Base-by-base conservation (phyloP, 2,113 vertebrate genomes). In the Sebastes fasciatus region DNA sequence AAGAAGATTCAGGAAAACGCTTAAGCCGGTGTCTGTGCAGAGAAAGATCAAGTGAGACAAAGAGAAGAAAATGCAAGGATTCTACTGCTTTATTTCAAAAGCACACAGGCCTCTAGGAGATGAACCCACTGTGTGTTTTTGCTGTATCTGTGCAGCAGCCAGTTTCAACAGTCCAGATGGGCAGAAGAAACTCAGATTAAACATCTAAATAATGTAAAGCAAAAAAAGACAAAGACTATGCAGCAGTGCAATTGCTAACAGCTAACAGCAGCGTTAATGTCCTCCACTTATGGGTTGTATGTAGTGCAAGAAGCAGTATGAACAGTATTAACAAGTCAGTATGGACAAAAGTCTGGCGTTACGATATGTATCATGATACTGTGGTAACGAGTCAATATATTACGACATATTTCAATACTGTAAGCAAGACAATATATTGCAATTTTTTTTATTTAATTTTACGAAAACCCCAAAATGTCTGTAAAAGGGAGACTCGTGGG, bases 91-190 rank as follows among this genome's bases (percentile, higher is more conserved):
- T 10, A 43, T 62, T 79, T 58, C 1, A 14, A 87, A 81, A 49
- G 43, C 21, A 21, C 11, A 48, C 42, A 54, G 7, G 58, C 73
- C 67, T 63, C 57, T n/a, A 68, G n/a, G 72, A 76, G 49, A 70
- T 7, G 12, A 66, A 43, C 11, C 10, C 10, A 16, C 23, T 72
- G 62, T 72, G 69, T 66, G 55, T 16, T 81, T 77, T 70, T 61
- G 57, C 57, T 14, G 57, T 13, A 66, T 79, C 14, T 42, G 65
- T 40, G 75, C 46, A n/a, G 65, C 55, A 64, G 60, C 45, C 58
- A 5, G 66, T 70, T 86, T 70, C n/a, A 74, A 76, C n/a, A 64
- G 57, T 34, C 55, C 75, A 83, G 63, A 80, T 77, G 82, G 42
- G 19, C 6, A 17, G 19, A 62, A 23, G 48, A 75, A 57, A 71